A percentile compares a stretch with the other conserved stretches of the same genome.
phyloP scores from a whole-genome alignment of 1,140 invertebrate genomes.

The Cataglyphis hispanica region DNA sequence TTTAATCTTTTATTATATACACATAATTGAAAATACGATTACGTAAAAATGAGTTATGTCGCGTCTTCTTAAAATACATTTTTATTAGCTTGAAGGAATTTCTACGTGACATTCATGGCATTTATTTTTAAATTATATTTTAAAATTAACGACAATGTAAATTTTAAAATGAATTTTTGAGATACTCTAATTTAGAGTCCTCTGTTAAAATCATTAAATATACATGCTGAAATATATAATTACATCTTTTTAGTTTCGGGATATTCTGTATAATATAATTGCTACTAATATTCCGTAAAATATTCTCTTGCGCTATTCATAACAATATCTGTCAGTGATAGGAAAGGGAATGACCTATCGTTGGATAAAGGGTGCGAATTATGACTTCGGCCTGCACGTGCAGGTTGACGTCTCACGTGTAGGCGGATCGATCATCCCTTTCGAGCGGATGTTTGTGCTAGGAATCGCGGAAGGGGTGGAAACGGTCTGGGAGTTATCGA shows the following conservation, averaged over 20 bases:
- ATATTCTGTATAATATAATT: neutral
- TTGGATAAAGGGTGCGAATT: neutral
- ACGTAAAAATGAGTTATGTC: too few species aligned
- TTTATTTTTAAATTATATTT: too few species aligned
- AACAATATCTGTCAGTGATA: neutral
- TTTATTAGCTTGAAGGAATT: too few species aligned
- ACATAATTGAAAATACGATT: too few species aligned
- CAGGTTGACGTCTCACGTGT: neutral
- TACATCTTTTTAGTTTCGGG: neutral
- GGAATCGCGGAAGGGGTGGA: constrained; percentile 44
- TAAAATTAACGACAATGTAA: too few species aligned
- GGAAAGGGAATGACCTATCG: neutral
- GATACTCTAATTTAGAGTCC: too few species aligned
- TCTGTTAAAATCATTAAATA: neutral
- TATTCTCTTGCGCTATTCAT: neutral
- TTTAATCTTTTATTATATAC: neutral
- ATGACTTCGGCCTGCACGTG: neutral
- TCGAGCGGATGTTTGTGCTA: constrained; percentile 66
- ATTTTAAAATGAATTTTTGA: too few species aligned
- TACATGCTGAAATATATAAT: neutral
- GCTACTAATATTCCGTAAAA: too few species aligned
- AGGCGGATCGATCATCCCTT: constrained; percentile 32
- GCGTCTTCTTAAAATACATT: too few species aligned
- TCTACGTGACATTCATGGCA: too few species aligned
- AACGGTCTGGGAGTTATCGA: constrained; percentile 55